Evolutionary conservation across 2,113 vertebrate genomes (phyloP).

Genomic region (Ursus arctos): DNA sequence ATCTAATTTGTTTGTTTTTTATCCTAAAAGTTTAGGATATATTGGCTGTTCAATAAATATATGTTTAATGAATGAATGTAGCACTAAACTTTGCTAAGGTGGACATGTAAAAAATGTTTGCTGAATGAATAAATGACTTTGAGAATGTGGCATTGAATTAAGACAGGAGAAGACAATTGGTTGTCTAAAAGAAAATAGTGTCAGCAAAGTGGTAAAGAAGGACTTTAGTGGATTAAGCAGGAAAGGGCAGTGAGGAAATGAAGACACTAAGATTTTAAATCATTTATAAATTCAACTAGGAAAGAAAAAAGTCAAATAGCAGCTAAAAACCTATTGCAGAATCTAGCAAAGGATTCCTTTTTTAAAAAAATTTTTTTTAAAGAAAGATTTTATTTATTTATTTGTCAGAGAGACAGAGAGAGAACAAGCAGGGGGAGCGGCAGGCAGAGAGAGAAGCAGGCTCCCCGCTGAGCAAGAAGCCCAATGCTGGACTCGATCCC

Average conservation of each 20-base stretch:
- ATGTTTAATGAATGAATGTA: not conserved
- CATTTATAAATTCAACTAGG: slow-evolving; percentile 23
- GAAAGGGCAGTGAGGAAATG: not conserved
- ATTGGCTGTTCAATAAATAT: not conserved
- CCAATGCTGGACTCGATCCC: too few species aligned
- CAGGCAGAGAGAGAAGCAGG: too few species aligned
- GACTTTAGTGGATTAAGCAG: not conserved
- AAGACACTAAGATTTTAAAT: slow-evolving; percentile 45
- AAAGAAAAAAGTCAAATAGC: slow-evolving; percentile 33
- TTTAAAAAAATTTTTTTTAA: not conserved
- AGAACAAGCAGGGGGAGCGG: too few species aligned
- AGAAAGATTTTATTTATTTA: too few species aligned
- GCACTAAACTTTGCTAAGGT: not conserved
- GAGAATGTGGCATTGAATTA: not conserved
- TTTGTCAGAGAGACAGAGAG: too few species aligned
- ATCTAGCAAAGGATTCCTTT: slow-evolving; percentile 1
- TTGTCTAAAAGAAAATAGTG: not conserved
- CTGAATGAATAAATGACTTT: not conserved
- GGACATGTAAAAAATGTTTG: not conserved
- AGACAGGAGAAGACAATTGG: not conserved
- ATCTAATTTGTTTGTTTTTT: slow-evolving; percentile 5
- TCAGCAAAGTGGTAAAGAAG: not conserved
- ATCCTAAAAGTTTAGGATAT: not conserved
- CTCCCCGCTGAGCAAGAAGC: too few species aligned
- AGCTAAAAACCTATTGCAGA: not conserved